Percentiles rank a stretch among this genome's conserved stretches.
phyloP scores from a whole-genome alignment of 2,113 vertebrate genomes.

The Paracyprichromis sp. region DNA sequence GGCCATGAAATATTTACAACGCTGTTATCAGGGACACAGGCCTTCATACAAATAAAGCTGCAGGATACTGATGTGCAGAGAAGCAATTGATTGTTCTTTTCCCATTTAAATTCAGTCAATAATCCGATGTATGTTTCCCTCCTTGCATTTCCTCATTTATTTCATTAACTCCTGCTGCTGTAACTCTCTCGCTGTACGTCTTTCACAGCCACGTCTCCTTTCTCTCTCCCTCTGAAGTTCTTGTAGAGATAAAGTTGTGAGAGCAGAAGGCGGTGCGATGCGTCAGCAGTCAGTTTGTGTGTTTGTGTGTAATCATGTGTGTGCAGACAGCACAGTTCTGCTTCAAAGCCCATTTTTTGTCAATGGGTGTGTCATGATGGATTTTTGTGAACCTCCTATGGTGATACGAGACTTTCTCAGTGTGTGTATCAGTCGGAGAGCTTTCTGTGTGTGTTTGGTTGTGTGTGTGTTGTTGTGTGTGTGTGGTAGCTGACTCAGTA shows the following conservation, averaged over 20 bases:
- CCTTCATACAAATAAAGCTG: neutral
- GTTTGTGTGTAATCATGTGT: neutral
- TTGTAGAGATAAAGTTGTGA: constrained; percentile 8
- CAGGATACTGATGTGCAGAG: neutral
- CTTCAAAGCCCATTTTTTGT: constrained; percentile 46
- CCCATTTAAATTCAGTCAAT: neutral
- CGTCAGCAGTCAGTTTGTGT: neutral
- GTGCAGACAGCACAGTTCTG: constrained; percentile 24
- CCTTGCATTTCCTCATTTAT: neutral
- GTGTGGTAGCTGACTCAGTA: constrained; percentile 40
- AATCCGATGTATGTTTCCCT: neutral
- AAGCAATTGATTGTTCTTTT: neutral
- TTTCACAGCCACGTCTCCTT: neutral
- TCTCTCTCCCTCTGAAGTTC: neutral
- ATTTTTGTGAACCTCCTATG: constrained; percentile 35
- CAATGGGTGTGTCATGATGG: constrained; percentile 45
- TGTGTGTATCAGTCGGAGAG: neutral
- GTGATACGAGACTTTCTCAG: neutral
- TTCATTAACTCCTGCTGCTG: neutral
- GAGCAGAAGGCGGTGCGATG: neutral
- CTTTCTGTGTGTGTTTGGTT: neutral
- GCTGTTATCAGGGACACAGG: neutral
- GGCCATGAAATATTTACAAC: neutral
- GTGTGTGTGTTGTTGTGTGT: neutral
- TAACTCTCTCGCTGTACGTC: neutral